phyloP scores from a whole-genome alignment of 2,888 invertebrate species.

The Melipona beecheii region DNA sequence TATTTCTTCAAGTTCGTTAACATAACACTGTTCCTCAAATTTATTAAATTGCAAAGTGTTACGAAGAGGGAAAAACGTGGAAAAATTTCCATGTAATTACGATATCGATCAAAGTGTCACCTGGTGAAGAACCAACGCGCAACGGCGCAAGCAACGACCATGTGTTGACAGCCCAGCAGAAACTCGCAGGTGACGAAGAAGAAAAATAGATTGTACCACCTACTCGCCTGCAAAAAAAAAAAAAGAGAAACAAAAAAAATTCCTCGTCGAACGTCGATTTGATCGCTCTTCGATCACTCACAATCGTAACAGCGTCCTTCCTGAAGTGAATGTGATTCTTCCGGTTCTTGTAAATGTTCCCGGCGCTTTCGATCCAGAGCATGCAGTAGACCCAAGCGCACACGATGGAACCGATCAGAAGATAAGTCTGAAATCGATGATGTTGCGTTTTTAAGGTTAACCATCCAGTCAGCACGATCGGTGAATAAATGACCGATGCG shows the following conservation, averaged over 20 bases:
- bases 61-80: not conserved
- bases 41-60: not conserved
- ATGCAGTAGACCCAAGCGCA: slow-evolving; percentile 87
- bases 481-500: no score
- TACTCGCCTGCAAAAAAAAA: slow-evolving; percentile 72
- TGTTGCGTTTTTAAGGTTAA: slow-evolving; percentile 4
- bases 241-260: slow-evolving; percentile 42
- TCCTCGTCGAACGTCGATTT: no score
- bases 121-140: slow-evolving; percentile 88
- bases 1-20: no score
- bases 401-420: slow-evolving; percentile 85
- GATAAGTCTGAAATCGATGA: slow-evolving; percentile 84
- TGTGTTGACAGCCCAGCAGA: slow-evolving; percentile 87
- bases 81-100: slow-evolving; percentile 20
- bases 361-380: slow-evolving; percentile 88
- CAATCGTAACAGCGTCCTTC: slow-evolving; percentile 74
- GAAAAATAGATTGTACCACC: slow-evolving; percentile 85
- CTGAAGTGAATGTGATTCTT: slow-evolving; percentile 72
- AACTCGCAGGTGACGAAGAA: slow-evolving; percentile 87
- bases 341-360: slow-evolving; percentile 81
- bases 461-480: no score
- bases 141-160: slow-evolving; percentile 87
- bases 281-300: slow-evolving; percentile 51
- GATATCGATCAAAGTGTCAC: slow-evolving; percentile 78
- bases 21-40: no score